phyloP scores from a whole-genome alignment of 2,797 vertebrate species.

The Apogon talboti region DNA sequence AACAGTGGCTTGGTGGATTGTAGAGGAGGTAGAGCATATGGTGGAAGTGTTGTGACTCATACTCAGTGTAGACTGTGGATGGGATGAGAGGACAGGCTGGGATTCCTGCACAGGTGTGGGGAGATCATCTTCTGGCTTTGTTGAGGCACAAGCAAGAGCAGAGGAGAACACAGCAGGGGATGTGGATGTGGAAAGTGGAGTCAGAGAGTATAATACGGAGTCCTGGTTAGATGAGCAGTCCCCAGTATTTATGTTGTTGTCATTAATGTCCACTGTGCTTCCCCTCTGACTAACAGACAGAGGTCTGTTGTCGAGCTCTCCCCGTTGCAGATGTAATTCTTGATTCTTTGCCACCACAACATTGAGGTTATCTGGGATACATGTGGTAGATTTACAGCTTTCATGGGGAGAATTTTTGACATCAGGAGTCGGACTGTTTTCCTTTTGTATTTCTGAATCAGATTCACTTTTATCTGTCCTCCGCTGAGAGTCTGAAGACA shows the following conservation, averaged over 20 bases:
- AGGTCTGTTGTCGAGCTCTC: conserved; percentile 74
- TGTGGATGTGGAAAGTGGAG: conserved; percentile 43
- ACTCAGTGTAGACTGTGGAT: conserved; percentile 41
- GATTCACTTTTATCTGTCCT: conserved; percentile 33
- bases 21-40: conserved; percentile 27
- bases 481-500: conserved; percentile 27
- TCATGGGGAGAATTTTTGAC: conserved; percentile 32
- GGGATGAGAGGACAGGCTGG: conserved; percentile 61
- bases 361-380: conserved; percentile 55
- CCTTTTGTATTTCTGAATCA: conserved; percentile 28
- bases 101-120: conserved; percentile 84
- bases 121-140: conserved; percentile 73
- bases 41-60: conserved; percentile 23
- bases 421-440: conserved; percentile 38
- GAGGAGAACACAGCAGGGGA: conserved; percentile 56
- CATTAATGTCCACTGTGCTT: conserved; percentile 78
- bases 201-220: conserved; percentile 30
- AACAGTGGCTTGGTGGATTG: conserved; percentile 34
- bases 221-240: conserved; percentile 43
- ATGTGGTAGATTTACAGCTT: conserved; percentile 22
- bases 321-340: conserved; percentile 53
- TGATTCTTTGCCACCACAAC: conserved; percentile 44
- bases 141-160: conserved; percentile 50
- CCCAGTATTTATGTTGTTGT: conserved; percentile 70
- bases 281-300: conserved; percentile 46